A percentile compares a stretch with the other conserved stretches of the same genome.
Conservation (phyloP, 2,113 vertebrate genomes). For the Fregetta grallaria region DNA sequence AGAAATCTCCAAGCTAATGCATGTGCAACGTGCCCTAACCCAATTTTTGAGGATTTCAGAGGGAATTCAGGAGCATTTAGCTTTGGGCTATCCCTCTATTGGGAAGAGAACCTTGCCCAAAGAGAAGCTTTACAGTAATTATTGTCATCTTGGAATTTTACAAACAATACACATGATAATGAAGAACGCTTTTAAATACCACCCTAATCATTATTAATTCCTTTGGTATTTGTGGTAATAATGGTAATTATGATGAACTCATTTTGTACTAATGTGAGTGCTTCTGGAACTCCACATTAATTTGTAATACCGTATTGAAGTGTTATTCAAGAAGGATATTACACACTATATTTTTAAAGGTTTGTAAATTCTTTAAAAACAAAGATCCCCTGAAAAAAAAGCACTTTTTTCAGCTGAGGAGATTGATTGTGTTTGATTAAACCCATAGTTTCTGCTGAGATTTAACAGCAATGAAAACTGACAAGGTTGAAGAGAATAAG, state of each 20-base stretch:
- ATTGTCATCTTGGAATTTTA: neutral
- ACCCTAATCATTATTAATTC: constrained; percentile 37
- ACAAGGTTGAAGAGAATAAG: constrained; percentile 36
- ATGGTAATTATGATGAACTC: constrained; percentile 37
- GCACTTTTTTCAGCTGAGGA: neutral
- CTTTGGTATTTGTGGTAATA: constrained; percentile 58
- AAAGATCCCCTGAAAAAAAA: neutral
- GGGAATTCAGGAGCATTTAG: neutral
- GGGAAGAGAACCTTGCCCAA: neutral
- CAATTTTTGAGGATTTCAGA: neutral
- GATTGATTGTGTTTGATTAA: neutral
- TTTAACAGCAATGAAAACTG: constrained; percentile 43
- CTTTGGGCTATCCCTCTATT: neutral
- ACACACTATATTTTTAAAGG: neutral
- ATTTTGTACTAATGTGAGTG: constrained; percentile 10
- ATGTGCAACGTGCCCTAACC: neutral
- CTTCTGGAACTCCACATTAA: neutral
- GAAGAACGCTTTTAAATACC: neutral
- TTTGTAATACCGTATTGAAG: neutral
- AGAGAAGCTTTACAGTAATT: constrained; percentile 4
- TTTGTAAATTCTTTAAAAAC: constrained; percentile 1
- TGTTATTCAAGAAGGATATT: neutral
- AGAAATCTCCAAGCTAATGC: neutral
- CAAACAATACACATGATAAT: constrained; percentile 32
- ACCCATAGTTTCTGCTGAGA: neutral